Evolutionary conservation across 2,888 invertebrate genomes (phyloP), one percentile per base, ranked within the genome.

Genomic region (Dolichomitus sp.): DNA sequence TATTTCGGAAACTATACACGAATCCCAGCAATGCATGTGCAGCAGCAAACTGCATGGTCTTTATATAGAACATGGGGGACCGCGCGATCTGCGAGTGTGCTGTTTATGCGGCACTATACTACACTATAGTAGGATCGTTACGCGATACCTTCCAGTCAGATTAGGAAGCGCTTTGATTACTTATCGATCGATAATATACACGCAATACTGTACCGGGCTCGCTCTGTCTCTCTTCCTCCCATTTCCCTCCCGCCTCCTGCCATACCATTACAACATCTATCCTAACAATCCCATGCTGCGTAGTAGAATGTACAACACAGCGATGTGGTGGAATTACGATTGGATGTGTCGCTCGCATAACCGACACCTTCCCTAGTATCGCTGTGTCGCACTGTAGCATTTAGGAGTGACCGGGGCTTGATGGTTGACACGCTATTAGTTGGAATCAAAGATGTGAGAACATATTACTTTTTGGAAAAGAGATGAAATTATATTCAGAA

Each of bases 101-200:
- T 52, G 72, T 76, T 76, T 80, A 76, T 83, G 61, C 72, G 70
- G 59, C 37, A 79, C 61, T 61, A 42, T 40, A 42, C 52, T 27
- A 69, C 54, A 45, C 27, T 52, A 79, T 59, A 57, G 23, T 65
- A 37, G 74, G 74, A 74, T 83, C 76, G 77, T 80, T 80, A 83
- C 77, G 80, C 73, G 73, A 83, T 83, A 80, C 80, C 80, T 83
- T 80, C 77, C 76, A 77, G 73, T 80, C 80, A 74, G 83, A 80
- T 83, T 83, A 83, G 83, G 83, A 77, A 83, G 50, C 77, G 77
- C 83, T 83, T 80, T 83, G 80, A 83, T 83, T 83, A 73, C 76
- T 73, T 77, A 80, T 80, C 80, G 83, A 83, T 83, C 83, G 83
- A 77, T 83, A 80, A 77, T 80, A 63, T 69, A 83, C 73, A 83